Evolutionary conservation across 2,888 invertebrate genomes (phyloP).

Genomic region (Dolomedes plantarius): DNA sequence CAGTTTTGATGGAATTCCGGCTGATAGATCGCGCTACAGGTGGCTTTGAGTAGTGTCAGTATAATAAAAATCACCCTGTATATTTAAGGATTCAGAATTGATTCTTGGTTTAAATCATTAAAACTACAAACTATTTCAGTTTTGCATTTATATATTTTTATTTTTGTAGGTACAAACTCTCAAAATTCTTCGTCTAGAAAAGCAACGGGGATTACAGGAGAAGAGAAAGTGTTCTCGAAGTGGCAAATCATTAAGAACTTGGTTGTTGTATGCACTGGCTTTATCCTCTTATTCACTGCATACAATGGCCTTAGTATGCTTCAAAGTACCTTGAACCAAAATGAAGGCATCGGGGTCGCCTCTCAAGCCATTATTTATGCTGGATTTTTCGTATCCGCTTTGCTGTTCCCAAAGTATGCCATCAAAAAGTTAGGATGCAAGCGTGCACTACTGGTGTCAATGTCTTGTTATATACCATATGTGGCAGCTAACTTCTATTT

Average conservation of each 20-base stretch:
- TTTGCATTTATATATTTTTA: too few species aligned
- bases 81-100: too few species aligned
- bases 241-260: constrained; percentile 90
- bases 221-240: constrained; percentile 17
- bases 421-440: constrained; percentile 96
- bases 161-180: too few species aligned
- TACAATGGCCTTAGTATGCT: constrained; percentile 96
- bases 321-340: constrained; percentile 91
- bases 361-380: constrained; percentile 94
- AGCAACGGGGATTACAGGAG: too few species aligned
- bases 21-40: too few species aligned
- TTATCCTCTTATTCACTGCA: constrained; percentile 97
- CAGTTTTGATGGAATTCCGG: too few species aligned
- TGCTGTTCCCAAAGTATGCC: constrained; percentile 94
- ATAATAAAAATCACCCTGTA: too few species aligned
- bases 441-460: constrained; percentile 94
- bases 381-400: constrained; percentile 94
- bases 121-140: too few species aligned
- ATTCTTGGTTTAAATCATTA: too few species aligned
- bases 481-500: constrained; percentile 96
- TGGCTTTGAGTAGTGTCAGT: too few species aligned
- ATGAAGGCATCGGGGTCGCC: constrained; percentile 91
- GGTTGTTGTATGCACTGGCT: constrained; percentile 90
- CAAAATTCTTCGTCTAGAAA: too few species aligned
- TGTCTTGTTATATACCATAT: constrained; percentile 95